These are phyloP conservation scores for Marmota flaviventris DNA, from an alignment of 2,113 vertebrate species.

Conservation along the genomic window DNA sequence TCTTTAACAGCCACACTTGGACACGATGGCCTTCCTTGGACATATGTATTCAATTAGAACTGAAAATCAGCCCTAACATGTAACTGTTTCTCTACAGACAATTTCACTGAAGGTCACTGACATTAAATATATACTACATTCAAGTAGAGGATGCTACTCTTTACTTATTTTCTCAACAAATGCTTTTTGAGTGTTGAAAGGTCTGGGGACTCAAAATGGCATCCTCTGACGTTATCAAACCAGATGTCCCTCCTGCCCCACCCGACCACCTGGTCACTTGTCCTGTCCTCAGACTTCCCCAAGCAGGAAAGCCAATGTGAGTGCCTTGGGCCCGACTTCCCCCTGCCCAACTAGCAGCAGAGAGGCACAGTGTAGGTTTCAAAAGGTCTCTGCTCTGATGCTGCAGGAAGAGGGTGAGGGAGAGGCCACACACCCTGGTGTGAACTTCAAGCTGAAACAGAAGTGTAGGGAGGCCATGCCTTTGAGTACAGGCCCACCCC, in stretches of 20 bases:
- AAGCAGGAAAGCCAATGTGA: neutral
- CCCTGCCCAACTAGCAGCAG: neutral
- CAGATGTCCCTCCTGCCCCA: neutral
- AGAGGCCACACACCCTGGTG: neutral
- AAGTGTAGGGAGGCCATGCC: rapidly evolving
- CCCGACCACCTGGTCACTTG: rapidly evolving
- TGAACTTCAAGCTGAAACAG: neutral
- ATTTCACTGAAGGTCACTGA: neutral
- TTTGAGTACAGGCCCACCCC: neutral
- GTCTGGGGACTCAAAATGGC: neutral
- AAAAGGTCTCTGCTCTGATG: neutral
- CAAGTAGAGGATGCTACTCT: neutral
- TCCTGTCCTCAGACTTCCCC: neutral
- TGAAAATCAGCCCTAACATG: neutral
- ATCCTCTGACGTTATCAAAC: neutral
- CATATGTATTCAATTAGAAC: neutral
- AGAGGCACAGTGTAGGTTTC: rapidly evolving
- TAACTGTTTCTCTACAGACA: neutral
- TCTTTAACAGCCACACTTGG: neutral
- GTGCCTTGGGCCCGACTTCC: too few species aligned
- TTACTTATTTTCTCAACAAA: neutral
- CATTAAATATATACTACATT: too few species aligned
- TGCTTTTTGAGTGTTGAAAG: neutral
- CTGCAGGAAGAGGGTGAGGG: rapidly evolving
- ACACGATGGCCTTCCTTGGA: neutral